A percentile compares a stretch with the other conserved stretches of the same genome.
Conservation (phyloP, 2,888 invertebrate species). For the Stramonita haemastoma region DNA sequence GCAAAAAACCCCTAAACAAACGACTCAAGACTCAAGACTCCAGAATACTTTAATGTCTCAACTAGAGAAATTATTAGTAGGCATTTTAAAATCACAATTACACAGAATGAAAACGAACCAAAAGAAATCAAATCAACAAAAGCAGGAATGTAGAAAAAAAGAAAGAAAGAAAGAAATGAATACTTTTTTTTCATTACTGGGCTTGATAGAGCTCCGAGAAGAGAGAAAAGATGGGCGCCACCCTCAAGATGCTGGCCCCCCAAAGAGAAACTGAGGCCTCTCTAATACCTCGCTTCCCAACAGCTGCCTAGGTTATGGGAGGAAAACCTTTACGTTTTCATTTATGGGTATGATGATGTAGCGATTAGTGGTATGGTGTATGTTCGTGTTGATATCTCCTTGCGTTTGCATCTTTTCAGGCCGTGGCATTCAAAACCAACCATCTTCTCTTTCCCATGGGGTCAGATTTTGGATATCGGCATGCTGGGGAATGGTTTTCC, state of each 20-base stretch:
- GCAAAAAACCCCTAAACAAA: not conserved
- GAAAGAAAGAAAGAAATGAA: too few relatives aligned
- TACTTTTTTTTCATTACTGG: too few relatives aligned
- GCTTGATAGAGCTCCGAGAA: too few relatives aligned
- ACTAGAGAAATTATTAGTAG: too few relatives aligned
- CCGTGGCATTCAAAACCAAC: slow-evolving; percentile 80
- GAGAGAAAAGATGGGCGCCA: too few relatives aligned
- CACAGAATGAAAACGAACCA: not conserved
- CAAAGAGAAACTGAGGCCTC: not conserved
- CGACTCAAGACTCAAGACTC: too few relatives aligned
- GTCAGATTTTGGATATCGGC: slow-evolving; percentile 91
- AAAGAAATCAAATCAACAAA: not conserved
- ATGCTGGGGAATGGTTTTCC: slow-evolving; percentile 88
- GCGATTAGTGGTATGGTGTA: not conserved
- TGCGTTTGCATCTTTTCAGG: slow-evolving; percentile 77
- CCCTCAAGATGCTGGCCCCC: too few relatives aligned
- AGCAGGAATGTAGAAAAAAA: too few relatives aligned
- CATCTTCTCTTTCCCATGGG: slow-evolving; percentile 92
- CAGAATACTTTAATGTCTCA: too few relatives aligned
- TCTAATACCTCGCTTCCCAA: too few relatives aligned
- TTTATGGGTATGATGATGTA: too few relatives aligned
- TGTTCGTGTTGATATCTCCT: not conserved
- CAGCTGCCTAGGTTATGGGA: not conserved
- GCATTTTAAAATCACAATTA: too few relatives aligned
- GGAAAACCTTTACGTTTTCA: not conserved